Base-by-base conservation (phyloP, 2,797 vertebrate species). In the Hypotaenidia okinawae region DNA sequence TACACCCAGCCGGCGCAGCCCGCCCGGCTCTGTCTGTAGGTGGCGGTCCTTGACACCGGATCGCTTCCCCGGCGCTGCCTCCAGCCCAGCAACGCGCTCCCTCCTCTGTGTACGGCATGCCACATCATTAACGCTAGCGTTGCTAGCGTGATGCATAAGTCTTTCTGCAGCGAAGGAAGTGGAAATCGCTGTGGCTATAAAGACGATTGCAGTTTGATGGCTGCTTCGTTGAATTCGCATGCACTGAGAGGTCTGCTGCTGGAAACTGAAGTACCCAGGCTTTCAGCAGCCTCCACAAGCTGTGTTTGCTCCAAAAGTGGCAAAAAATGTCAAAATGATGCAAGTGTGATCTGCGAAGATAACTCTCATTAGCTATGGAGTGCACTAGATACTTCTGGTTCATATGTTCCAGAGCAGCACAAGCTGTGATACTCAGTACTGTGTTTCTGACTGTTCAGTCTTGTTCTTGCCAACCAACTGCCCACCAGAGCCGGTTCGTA, bases 21-120 rank as follows among this genome's bases (percentile, higher is more conserved):
- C 43, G 43, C 43, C 43, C 18, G 18, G 69, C 78, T 49, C 43
- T 22, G 94, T 86, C 96, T 95, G 84, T 93, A 96, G 96, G 70
- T 95, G 96, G 96, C 94, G 95, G 93, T 80, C 58, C 77, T 91
- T 49, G 30, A 84, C 88, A 64, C 7, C 16, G 77, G 47, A 54
- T 75, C 5, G 3, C 62, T 79, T 86, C 13, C 55, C 17, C 39
- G 8, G 1, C 11, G 15, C 21, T 49, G 8, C 15, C 51, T 68
- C 64, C 73, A 25, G 64, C 63, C 55, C 57, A 11, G 0, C 6
- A 28, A 22, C 11, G 1, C 23, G 7, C 37, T 1, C 25, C 5
- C 43, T 19, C 43, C 43, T 45, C 43, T 18, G 43, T 45, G 43
- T 45, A 45, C 43, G 43, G 43, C 43, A 45, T 45, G 43, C 43